Percentiles rank a stretch among this genome's conserved stretches.
Conservation (phyloP, 92 coral and sea anemone genomes). For the Umimayanthus chanpuru region DNA sequence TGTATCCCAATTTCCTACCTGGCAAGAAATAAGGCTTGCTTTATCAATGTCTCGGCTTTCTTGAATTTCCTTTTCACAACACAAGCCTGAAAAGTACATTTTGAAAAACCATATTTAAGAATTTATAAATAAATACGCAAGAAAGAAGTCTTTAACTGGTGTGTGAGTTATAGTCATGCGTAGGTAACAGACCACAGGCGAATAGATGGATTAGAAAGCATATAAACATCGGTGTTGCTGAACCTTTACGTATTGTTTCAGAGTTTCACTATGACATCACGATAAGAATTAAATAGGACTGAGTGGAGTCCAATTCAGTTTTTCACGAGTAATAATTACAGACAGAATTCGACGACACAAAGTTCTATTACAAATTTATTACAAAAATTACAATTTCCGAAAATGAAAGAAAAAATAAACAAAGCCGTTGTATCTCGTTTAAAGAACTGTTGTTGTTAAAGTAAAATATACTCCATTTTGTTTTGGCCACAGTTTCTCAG, state of each 20-base stretch:
- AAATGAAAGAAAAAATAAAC: too few relatives aligned
- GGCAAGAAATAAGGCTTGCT: slow-evolving; percentile 90
- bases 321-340: too few relatives aligned
- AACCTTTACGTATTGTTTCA: neutral
- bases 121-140: neutral
- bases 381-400: too few relatives aligned
- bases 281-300: too few relatives aligned
- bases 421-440: too few relatives aligned
- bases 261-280: neutral
- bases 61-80: slow-evolving; percentile 95
- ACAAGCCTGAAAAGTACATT: slow-evolving; percentile 87
- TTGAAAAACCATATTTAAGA: neutral
- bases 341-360: too few relatives aligned
- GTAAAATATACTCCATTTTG: too few relatives aligned
- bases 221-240: neutral
- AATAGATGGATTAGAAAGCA: neutral
- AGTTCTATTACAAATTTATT: too few relatives aligned
- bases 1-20: slow-evolving; percentile 60
- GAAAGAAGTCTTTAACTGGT: neutral
- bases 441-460: too few relatives aligned
- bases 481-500: too few relatives aligned
- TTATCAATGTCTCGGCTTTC: slow-evolving; percentile 87
- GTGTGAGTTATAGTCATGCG: neutral
- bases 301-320: too few relatives aligned
- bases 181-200: neutral